Base-by-base conservation (phyloP, 2,797 vertebrate genomes). In the Pangasius macronema region DNA sequence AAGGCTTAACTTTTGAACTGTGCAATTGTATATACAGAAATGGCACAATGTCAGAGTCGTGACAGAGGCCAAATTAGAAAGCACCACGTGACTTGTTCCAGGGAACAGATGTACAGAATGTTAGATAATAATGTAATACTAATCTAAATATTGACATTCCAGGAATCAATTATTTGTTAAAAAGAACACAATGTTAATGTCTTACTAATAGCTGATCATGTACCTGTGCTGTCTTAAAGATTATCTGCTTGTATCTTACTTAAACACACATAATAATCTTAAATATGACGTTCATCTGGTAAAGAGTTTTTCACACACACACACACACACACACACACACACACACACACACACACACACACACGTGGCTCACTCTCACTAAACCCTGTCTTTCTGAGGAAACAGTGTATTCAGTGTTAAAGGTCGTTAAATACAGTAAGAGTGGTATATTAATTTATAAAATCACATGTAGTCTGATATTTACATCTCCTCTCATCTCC, bases 401-500 rank as follows among this genome's bases (percentile, higher is more conserved):
- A 46, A 73, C 20, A 11, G 27, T 2, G 14, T 16, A 51, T 49
- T n/a, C 73, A 1, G 5, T 51, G 73, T 51, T 76, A 20, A 30
- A 20, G 73, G 20, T 30, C 10, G 0, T 73, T 46, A 73, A 33
- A 53, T 77, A 20, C 75, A 20, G 14, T 53, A 55, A 7, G n/a
- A 55, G 18, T 33, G n/a, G n/a, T 3, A 0, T 10, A 22, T 55
- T 61, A 0, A 27, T 79, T 55, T 79, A 7, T 27, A 42, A 27
- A 67, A 67, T 82, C 13, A 27, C 24, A 46, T 10, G 20, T 36
- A 10, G 14, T 53, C 73, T 30, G n/a, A 76, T 14, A 75, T 75
- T 33, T 81, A 81, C 33, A 63, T 82, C 16, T 82, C 27, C n/a
- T 61, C 57, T 59, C 77, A 39, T 80, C 51, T 68, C 70, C 36